Conservation (phyloP, 2,797 vertebrate genomes). For the Alauda arvensis region DNA sequence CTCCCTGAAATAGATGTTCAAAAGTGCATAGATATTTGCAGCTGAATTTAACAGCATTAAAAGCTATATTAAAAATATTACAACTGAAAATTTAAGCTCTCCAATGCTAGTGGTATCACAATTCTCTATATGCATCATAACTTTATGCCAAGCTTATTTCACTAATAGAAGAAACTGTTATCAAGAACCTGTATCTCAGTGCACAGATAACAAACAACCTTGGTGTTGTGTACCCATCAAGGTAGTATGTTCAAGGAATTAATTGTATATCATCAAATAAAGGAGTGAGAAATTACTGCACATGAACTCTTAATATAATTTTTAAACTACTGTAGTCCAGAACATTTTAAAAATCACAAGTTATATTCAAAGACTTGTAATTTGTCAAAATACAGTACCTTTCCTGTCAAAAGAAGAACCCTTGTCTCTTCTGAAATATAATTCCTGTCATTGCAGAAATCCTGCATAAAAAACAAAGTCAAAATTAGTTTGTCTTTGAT, state of each 20-base stretch:
- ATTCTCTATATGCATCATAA: not conserved
- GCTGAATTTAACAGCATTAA: not conserved
- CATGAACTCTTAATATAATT: not conserved
- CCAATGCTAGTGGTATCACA: not conserved
- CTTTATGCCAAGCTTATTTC: not conserved
- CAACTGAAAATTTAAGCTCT: not conserved
- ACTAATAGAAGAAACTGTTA: not conserved
- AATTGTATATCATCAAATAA: not conserved
- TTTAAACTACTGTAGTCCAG: not conserved
- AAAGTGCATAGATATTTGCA: not conserved
- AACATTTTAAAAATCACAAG: not conserved
- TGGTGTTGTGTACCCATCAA: not conserved
- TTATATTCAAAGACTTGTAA: not conserved
- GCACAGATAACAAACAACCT: not conserved
- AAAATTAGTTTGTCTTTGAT: not conserved
- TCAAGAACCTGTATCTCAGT: not conserved
- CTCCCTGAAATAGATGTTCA: not conserved
- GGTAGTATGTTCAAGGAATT: not conserved
- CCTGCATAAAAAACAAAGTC: constrained; percentile 69
- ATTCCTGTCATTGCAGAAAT: constrained; percentile 93
- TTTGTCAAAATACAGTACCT: constrained; percentile 76
- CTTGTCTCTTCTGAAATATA: constrained; percentile 90
- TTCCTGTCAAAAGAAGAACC: constrained; percentile 91
- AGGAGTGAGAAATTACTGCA: not conserved
- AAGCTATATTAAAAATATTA: not conserved